Base-by-base conservation (phyloP, 2,888 invertebrate species). In the Dynastes hyllus region DNA sequence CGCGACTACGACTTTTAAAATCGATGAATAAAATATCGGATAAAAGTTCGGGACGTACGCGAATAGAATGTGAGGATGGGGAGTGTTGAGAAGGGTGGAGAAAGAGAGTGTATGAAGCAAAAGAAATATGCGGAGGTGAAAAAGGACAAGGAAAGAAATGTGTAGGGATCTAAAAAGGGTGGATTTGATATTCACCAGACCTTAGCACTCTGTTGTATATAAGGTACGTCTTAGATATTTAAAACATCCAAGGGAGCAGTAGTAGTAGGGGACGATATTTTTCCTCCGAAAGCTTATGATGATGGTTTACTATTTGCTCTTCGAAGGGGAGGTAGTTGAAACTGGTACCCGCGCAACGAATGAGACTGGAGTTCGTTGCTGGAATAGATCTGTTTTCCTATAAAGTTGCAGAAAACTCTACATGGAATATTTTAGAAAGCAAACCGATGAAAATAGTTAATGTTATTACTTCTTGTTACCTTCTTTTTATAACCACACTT, bases 11-110 rank as follows among this genome's bases (percentile, higher is more conserved):
- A 58, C 55, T 58, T 73, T 73, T 73, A 73, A 73, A 73, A 73
- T 73, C 73, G 73, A 73, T 73, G 73, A 73, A 73, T 73, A 73
- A 73, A 73, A 73, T 73, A 73, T 73, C 73, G 58, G 73, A 73
- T 58, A 58, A 58, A 40, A 73, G 61, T 73, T 73, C 37, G 32
- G 32, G 58, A 8, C 55, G 22, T n/a, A n/a, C 9, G n/a, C 45
- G 45, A 45, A 11, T 11, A 45, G 45, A 45, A 45, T 11, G 8
- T 45, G 2, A 11, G 11, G 45, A 8, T 45, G 45, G 2, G 11
- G 4, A 37, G 32, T 37, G 32, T 37, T 5, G 32, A 5, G 32
- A 37, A 37, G 5, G 32, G 5, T 37, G 32, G 32, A 37, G 3
- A 37, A 5, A 45, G 11, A 45, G 11, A 45, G 11, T 11, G 45